Evolutionary conservation across 2,888 invertebrate species (phyloP), one percentile per base, ranked within the genome.

Genomic region (Synergus laeviventris): DNA sequence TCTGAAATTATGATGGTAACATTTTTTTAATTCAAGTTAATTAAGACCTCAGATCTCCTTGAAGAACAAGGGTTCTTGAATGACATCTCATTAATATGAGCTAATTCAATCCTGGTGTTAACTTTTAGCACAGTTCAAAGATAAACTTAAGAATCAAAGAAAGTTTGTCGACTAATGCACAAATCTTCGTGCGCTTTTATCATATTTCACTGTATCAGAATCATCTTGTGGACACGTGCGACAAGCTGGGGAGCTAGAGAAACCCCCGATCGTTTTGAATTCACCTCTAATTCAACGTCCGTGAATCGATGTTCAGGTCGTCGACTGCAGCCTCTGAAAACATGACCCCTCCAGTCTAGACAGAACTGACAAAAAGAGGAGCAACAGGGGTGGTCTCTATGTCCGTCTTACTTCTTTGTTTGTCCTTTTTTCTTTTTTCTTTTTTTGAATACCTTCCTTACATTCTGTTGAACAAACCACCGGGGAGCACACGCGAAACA

Each of bases 281-380:
- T 54, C 45, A 49, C 49, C 49, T 70, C 36, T 70, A 45, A 70
- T 70, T 49, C 49, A 70, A 24, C n/a, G 70, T 70, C 24, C 49
- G 70, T 70, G 31, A 70, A 70, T 70, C 49, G 70, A 31, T 49
- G 70, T 45, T 36, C n/a, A 45, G 74, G 74, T 74, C 74, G 49
- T 61, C 62, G 74, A 74, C 74, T 61, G 36, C 42, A 45, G 74
- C 36, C 49, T 74, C 62, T 61, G 60, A 42, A 74, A 39, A 45
- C 24, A 36, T 24, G 39, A 74, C 62, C 61, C 74, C 74, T 74
- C 49, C 74, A 21, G 60, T 74, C 74, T 62, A 74, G 74, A 74
- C 74, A 14, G 31, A 7, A 60, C 70, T 24, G 70, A 70, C 36
- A 70, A 70, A 70, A 54, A 70, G 45, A 54, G 14, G 24, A 70